These are phyloP conservation scores for Danaus melanippus DNA, from an alignment of 1,140 invertebrate species.

Conservation along the genomic window DNA sequence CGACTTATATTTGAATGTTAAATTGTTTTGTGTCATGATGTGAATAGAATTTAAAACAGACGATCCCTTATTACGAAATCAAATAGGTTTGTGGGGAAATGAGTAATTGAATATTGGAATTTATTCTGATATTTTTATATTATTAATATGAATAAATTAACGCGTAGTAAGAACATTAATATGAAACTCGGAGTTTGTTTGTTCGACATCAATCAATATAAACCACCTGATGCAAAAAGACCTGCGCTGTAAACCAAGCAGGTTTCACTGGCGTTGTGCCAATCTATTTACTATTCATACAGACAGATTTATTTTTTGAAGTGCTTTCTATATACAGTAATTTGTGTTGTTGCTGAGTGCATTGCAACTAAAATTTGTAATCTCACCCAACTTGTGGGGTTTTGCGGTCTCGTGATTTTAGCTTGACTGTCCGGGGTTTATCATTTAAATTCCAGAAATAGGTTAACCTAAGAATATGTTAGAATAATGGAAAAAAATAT, in stretches of 20 bases:
- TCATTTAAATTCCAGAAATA: too few relatives aligned
- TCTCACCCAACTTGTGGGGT: too few relatives aligned
- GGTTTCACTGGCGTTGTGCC: slow-evolving; percentile 13
- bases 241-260: slow-evolving; percentile 10
- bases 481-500: too few relatives aligned
- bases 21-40: slow-evolving; percentile 5
- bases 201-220: slow-evolving; percentile 13
- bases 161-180: slow-evolving; percentile 8
- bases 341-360: too few relatives aligned
- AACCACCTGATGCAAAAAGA: slow-evolving; percentile 16
- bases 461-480: too few relatives aligned
- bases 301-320: slow-evolving; percentile 1
- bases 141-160: background rate
- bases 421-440: too few relatives aligned
- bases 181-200: background rate
- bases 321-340: too few relatives aligned
- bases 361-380: too few relatives aligned
- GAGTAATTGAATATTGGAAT: slow-evolving; percentile 19
- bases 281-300: slow-evolving; percentile 15
- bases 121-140: slow-evolving; percentile 19
- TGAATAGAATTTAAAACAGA: slow-evolving; percentile 27
- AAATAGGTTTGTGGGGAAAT: slow-evolving; percentile 24
- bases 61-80: slow-evolving; percentile 17
- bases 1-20: slow-evolving; percentile 4
- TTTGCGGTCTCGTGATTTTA: too few relatives aligned